Conservation (phyloP, 1,140 invertebrate genomes). For the Ylistrum balloti region DNA sequence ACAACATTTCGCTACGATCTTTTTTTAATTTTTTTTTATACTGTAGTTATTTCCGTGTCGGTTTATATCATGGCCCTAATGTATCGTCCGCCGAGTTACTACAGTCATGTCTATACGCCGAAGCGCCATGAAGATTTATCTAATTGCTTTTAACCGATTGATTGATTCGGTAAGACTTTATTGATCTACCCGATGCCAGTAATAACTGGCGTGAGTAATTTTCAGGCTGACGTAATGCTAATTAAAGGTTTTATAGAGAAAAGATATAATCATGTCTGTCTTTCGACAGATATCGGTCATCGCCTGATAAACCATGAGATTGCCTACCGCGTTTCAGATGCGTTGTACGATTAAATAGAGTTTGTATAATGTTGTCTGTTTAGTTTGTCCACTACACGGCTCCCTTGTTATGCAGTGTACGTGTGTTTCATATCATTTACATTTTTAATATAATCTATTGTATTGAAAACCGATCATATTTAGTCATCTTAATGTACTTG, state of each 20-base stretch:
- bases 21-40: too few relatives aligned
- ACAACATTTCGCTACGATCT: too few relatives aligned
- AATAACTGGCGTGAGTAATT: not conserved
- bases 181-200: not conserved
- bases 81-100: too few relatives aligned
- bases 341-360: not conserved
- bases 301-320: not conserved
- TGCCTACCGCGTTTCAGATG: not conserved
- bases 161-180: not conserved
- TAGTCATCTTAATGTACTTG: too few relatives aligned
- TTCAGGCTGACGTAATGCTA: not conserved
- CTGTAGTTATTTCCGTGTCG: too few relatives aligned
- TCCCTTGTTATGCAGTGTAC: not conserved
- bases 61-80: too few relatives aligned
- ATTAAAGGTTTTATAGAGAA: not conserved
- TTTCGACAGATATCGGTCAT: not conserved
- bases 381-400: too few relatives aligned
- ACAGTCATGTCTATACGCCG: too few relatives aligned
- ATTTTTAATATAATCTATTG: not conserved
- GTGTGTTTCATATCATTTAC: not conserved
- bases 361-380: not conserved
- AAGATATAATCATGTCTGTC: conserved; percentile 5
- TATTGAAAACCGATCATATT: too few relatives aligned
- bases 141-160: too few relatives aligned
- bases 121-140: too few relatives aligned